Evolutionary conservation across 2,888 invertebrate genomes (phyloP).

Genomic region (Ischnus inquisitorius): DNA sequence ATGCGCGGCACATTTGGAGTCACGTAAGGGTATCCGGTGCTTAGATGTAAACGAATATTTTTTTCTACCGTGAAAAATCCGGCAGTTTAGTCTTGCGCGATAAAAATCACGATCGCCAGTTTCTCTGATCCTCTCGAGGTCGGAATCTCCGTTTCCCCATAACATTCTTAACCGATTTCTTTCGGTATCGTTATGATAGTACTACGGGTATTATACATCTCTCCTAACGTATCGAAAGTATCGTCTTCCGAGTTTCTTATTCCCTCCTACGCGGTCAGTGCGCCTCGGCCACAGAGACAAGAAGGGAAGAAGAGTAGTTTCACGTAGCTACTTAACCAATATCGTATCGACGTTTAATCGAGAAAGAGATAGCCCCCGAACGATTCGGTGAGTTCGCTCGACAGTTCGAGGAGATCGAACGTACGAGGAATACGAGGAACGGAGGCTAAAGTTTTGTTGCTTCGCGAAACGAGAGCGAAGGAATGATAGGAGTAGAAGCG

Average conservation of each 20-base stretch:
- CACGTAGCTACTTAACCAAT: conserved; percentile 50
- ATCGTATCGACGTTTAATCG: conserved; percentile 60
- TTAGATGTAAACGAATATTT: not conserved
- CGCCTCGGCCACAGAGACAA: conserved; percentile 2
- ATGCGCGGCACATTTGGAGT: not conserved
- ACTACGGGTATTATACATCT: conserved; percentile 8
- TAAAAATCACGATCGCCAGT: conserved; percentile 42
- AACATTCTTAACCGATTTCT: not conserved
- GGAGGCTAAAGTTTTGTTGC: conserved; percentile 40
- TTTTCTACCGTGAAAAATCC: not conserved
- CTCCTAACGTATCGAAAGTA: conserved; percentile 45
- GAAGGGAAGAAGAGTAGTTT: conserved; percentile 21
- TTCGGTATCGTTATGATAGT: not conserved
- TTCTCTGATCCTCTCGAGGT: conserved; percentile 24
- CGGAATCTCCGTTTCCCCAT: not conserved
- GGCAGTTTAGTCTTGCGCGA: conserved; percentile 20
- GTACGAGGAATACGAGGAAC: conserved; percentile 16
- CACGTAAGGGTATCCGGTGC: not conserved
- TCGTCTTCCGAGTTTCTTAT: conserved; percentile 6
- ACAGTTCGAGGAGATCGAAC: not conserved
- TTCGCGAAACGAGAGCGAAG: conserved; percentile 45
- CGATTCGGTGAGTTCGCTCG: conserved; percentile 11
- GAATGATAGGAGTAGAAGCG: conserved; percentile 63
- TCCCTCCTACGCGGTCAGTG: conserved; percentile 23
- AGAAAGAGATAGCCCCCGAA: conserved; percentile 35